Base-by-base conservation (phyloP, 2,113 vertebrate species). In the Merops nubicus region DNA sequence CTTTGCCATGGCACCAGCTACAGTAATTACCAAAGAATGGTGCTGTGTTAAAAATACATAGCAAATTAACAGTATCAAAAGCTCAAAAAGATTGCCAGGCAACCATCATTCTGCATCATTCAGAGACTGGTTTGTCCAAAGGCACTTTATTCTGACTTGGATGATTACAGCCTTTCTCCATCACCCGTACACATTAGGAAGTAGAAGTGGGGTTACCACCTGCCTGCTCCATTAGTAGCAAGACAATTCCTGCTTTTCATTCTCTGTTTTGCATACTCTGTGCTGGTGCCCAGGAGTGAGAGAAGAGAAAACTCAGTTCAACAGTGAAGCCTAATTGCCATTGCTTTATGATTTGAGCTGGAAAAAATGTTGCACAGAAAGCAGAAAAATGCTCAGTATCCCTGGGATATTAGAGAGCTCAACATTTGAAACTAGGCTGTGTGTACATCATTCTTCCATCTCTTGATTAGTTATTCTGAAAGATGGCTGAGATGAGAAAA, bases 131-230 rank as follows among this genome's bases (percentile, higher is more conserved):
- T 81, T 85, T n/a, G 5, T 75, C 60, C 18, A 14, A 90, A 95
- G 67, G 89, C 82, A 93, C 75, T 97, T 92, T 72, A 69, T 82
- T 88, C 89, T 96, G 91, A 90, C 76, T 94, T 73, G 43, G 82
- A 87, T 96, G 94, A 95, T 94, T 95, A 87, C 76, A 96, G 77
- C 50, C 31, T 94, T 89, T 91, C 91, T 93, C 75, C 57, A 65
- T 76, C 93, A 72, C 48, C 65, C 75, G 56, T 76, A 79, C 75
- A 62, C 54, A 59, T 85, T 64, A 94, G 88, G 64, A 88, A 73
- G n/a, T 88, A 63, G 63, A 88, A 92, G 85, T 77, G 77, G 28
- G 62, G 83, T 80, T 97, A 89, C 90, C 92, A 88, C 91, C 84
- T 95, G 95, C 85, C 57, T 89, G 68, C 54, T 80, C 75, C 78